phyloP scores from a whole-genome alignment of 2,113 vertebrate genomes.

The Monopterus albus region DNA sequence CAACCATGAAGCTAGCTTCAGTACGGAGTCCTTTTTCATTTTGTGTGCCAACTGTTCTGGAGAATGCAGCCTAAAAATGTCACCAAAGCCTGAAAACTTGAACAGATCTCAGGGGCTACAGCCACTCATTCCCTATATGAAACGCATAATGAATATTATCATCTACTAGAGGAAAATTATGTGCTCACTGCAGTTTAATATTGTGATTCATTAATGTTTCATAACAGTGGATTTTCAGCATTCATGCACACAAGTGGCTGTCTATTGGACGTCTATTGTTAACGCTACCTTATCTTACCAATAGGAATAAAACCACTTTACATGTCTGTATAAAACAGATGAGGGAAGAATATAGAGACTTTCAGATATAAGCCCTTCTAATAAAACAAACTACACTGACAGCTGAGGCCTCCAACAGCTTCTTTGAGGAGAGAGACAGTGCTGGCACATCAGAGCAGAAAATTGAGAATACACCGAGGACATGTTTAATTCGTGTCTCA shows the following conservation, averaged over 20 bases:
- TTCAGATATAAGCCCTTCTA: not conserved
- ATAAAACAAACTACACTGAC: conserved; percentile 51
- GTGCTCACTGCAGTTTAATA: conserved; percentile 55
- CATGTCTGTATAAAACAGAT: conserved; percentile 12
- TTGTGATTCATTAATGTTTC: conserved; percentile 63
- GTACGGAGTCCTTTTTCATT: not conserved
- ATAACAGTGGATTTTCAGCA: conserved; percentile 49
- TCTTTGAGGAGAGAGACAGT: conserved; percentile 22
- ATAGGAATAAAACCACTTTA: conserved; percentile 9
- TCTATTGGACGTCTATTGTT: not conserved
- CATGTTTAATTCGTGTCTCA: conserved; percentile 64
- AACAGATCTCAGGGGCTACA: not conserved
- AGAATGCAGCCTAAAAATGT: not conserved
- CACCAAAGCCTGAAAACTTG: not conserved
- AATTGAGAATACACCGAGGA: conserved; percentile 48
- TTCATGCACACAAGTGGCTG: conserved; percentile 47
- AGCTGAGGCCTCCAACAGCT: conserved; percentile 27
- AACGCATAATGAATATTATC: conserved; percentile 25
- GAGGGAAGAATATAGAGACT: conserved; percentile 9
- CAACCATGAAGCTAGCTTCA: not conserved
- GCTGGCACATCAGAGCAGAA: conserved; percentile 50
- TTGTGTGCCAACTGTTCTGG: not conserved
- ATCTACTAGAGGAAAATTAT: conserved; percentile 39
- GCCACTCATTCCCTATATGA: not conserved
- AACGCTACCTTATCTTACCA: not conserved